Evolutionary conservation across 2,113 vertebrate species (phyloP).

Genomic region (Ramphastos sulfuratus): DNA sequence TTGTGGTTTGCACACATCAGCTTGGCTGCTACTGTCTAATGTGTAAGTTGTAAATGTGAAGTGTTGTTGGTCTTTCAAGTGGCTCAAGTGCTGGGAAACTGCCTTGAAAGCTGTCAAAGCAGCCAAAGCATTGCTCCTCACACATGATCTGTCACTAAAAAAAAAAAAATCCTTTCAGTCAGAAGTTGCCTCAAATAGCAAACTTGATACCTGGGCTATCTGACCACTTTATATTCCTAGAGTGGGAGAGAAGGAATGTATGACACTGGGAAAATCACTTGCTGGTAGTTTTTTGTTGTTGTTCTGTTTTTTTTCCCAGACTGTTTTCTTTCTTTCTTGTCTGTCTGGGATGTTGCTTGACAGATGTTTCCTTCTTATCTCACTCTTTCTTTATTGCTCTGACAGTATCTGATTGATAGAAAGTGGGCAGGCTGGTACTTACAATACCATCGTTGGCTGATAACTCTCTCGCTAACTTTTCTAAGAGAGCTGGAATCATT

Average conservation of each 20-base stretch:
- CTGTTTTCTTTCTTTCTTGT: not conserved
- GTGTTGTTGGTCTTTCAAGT: slow-evolving; percentile 4
- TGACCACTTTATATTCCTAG: slow-evolving; percentile 39
- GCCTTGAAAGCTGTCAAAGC: slow-evolving; percentile 49
- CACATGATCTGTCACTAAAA: slow-evolving; percentile 23
- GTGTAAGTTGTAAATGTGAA: not conserved
- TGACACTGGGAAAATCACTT: not conserved
- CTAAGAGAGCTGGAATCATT: not conserved
- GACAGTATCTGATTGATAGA: slow-evolving; percentile 58
- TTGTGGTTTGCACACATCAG: not conserved
- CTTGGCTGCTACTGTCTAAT: not conserved
- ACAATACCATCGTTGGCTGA: slow-evolving; percentile 27
- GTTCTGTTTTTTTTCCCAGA: slow-evolving; percentile 1
- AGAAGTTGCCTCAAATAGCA: not conserved
- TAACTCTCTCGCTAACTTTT: slow-evolving; percentile 43
- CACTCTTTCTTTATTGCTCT: slow-evolving; percentile 56
- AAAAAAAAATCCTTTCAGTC: slow-evolving; percentile 35
- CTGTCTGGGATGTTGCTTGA: slow-evolving; percentile 10
- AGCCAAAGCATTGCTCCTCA: not conserved
- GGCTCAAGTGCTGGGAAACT: slow-evolving; percentile 14
- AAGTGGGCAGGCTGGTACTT: slow-evolving; percentile 50
- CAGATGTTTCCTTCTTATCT: slow-evolving; percentile 61
- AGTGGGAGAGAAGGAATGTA: not conserved
- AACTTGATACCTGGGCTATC: not conserved
- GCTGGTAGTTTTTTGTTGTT: slow-evolving; percentile 35